A percentile compares a stretch with the other conserved stretches of the same genome.
Conservation (phyloP, 2,113 vertebrate genomes). For the Aix galericulata region DNA sequence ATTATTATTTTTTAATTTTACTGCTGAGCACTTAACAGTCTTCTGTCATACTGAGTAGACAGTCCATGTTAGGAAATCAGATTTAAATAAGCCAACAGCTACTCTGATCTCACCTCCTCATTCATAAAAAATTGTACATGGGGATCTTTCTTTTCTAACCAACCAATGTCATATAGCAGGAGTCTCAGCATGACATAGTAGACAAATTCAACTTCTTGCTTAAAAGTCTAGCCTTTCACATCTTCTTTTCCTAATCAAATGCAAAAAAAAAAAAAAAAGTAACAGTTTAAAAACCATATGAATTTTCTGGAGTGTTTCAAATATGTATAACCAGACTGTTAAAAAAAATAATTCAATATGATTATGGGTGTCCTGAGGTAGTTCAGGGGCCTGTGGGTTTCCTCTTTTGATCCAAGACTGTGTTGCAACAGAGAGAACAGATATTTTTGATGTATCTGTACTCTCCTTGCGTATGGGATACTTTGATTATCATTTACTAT, state of each 20-base stretch:
- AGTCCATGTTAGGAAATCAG: not conserved
- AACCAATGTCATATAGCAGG: not conserved
- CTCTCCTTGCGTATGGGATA: not conserved
- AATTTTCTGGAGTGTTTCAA: not conserved
- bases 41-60: not conserved
- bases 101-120: slow-evolving; percentile 10
- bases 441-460: not conserved
- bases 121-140: not conserved
- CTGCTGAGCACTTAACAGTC: not conserved
- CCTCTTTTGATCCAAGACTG: not conserved
- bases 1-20: not conserved
- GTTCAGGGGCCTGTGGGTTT: not conserved
- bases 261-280: not conserved
- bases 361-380: not conserved
- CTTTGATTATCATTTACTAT: not conserved
- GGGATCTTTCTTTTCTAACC: not conserved
- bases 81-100: not conserved
- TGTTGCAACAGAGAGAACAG: not conserved
- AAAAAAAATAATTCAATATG: not conserved
- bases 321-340: not conserved
- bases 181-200: not conserved
- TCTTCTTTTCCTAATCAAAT: not conserved
- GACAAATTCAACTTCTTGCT: not conserved
- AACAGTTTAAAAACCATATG: not conserved
- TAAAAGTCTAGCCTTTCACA: not conserved